Base-by-base conservation (phyloP, 2,113 vertebrate genomes). In the Thamnophis sirtalis region DNA sequence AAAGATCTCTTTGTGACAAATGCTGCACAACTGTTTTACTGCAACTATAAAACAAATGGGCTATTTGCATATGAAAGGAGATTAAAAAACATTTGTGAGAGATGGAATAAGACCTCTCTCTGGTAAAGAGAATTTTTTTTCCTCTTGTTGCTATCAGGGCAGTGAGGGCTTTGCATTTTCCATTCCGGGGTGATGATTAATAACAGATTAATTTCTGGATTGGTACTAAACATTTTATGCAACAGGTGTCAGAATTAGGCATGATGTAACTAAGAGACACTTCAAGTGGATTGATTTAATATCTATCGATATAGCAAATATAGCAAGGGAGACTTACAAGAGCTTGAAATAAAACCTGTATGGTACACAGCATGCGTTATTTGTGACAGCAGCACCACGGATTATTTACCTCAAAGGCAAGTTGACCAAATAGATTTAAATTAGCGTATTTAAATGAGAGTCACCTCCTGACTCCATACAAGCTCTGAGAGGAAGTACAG, bases 41-140 rank as follows among this genome's bases (percentile, higher is more conserved):
- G 84, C 89, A 93, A n/a, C 94, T 58, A 84, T 93, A 92, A 96
- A 96, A 94, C 94, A 95, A 94, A 93, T 86, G 91, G 90, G 56
- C 1, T 95, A 93, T 96, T 94, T 95, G 93, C 94, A 92, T 90
- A 88, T 93, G 95, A 95, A 96, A 96, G 94, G 91, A 33, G 91
- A 91, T 93, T 92, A 91, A 49, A 86, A 87, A 91, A 93, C 28
- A 21, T 94, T 94, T 91, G 87, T 94, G 91, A 93, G 91, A 60
- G 88, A 93, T 93, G 80, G 92, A 91, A 80, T 94, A 92, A 94
- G 94, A 94, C 26, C 93, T 92, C 91, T 91, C 87, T 94, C 92
- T 87, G 86, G 90, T n/a, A 51, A 94, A 10, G 91, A 94, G 93
- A 95, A 33, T 68, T 9, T 93, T 0, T 0, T 88, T 60, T 48